A percentile compares a stretch with the other conserved stretches of the same genome.
These are phyloP conservation scores for Galerucella pusilla DNA, from an alignment of 2,888 invertebrate genomes.

Conservation along the genomic window DNA sequence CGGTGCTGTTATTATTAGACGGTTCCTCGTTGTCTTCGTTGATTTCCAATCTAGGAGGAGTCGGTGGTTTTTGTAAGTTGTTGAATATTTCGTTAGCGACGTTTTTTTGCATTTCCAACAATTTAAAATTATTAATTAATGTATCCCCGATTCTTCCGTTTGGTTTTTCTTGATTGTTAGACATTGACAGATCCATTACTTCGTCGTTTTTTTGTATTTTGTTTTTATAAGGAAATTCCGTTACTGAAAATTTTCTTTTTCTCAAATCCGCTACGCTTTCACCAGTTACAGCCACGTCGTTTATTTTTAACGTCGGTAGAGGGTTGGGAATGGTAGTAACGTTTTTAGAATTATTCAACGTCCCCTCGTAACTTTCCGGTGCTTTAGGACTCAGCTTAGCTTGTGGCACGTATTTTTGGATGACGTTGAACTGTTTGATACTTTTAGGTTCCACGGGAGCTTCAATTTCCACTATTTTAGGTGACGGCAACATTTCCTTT, in stretches of 20 bases:
- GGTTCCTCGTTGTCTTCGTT: slow-evolving; percentile 36
- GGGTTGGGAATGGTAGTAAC: slow-evolving; percentile 18
- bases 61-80: slow-evolving; percentile 26
- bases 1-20: slow-evolving; percentile 36
- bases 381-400: slow-evolving; percentile 33
- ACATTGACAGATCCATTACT: slow-evolving; percentile 61
- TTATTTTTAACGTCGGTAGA: slow-evolving; percentile 53
- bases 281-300: slow-evolving; percentile 50
- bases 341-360: slow-evolving; percentile 32
- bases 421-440: slow-evolving; percentile 63
- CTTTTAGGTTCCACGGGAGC: slow-evolving; percentile 53
- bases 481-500: slow-evolving; percentile 19
- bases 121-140: slow-evolving; percentile 16
- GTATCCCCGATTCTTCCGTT: slow-evolving; percentile 23
- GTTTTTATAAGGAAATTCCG: slow-evolving; percentile 39
- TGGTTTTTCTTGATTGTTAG: slow-evolving; percentile 37
- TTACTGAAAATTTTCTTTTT: slow-evolving; percentile 43
- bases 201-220: slow-evolving; percentile 59
- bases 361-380: slow-evolving; percentile 29
- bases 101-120: slow-evolving; percentile 32
- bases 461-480: slow-evolving; percentile 25
- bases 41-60: slow-evolving; percentile 23
- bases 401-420: slow-evolving; percentile 54
- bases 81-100: slow-evolving; percentile 39
- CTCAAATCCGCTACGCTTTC: slow-evolving; percentile 40